Conservation (phyloP, 1,140 invertebrate species). For the Drosophila navojoa region DNA sequence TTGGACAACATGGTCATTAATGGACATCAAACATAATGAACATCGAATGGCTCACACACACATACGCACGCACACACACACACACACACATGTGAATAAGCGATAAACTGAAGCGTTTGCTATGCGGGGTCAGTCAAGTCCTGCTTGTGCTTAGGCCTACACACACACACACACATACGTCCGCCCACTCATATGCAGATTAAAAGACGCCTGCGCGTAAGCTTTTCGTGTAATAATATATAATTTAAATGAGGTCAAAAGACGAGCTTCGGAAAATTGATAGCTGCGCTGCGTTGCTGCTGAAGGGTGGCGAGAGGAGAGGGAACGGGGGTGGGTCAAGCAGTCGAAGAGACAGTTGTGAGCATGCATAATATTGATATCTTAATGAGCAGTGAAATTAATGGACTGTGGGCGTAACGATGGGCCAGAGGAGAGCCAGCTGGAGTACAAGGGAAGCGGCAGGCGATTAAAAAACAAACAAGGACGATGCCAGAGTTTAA, state of each 20-base stretch:
- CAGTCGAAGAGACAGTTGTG: conserved; percentile 26
- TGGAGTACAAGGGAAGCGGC: too few species aligned
- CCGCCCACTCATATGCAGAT: neutral
- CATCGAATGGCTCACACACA: conserved; percentile 27
- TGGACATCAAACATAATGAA: conserved; percentile 66
- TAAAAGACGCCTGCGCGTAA: conserved; percentile 20
- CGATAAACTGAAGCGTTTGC: neutral
- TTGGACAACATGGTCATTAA: conserved; percentile 61
- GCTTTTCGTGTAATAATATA: conserved; percentile 51
- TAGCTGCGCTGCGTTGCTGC: conserved; percentile 16
- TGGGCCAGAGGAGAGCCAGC: neutral
- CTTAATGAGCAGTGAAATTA: conserved; percentile 41
- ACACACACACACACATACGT: conserved; percentile 16
- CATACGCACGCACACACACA: conserved; percentile 1
- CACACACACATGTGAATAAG: conserved; percentile 5
- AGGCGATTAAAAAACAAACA: neutral
- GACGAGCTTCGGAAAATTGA: conserved; percentile 49
- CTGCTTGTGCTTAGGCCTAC: conserved; percentile 44
- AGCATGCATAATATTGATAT: conserved; percentile 69
- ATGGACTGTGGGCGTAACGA: neutral
- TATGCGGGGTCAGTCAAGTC: conserved; percentile 43
- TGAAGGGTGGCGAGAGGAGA: too few species aligned
- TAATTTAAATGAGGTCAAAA: conserved; percentile 53
- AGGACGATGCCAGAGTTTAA: too few species aligned
- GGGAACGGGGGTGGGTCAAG: neutral